phyloP scores from a whole-genome alignment of 2,797 vertebrate species.

The Sebastes minor region DNA sequence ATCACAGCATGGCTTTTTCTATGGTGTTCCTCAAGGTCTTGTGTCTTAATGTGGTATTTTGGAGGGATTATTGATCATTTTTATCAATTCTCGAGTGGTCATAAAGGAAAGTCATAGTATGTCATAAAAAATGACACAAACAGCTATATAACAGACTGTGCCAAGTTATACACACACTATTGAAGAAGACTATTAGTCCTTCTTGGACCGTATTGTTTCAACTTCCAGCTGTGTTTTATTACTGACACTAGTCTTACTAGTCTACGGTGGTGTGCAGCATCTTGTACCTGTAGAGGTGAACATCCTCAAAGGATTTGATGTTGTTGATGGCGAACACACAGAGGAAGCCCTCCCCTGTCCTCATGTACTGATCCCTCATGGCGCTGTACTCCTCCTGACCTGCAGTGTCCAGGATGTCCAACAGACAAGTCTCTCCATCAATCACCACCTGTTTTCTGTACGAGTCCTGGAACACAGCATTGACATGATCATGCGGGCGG shows the following conservation, averaged over 20 bases:
- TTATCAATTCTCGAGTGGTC: too few species aligned
- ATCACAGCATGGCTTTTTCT: too few species aligned
- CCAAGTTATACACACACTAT: not conserved
- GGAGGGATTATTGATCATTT: too few species aligned
- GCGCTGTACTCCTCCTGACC: slow-evolving; percentile 97
- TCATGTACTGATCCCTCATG: slow-evolving; percentile 93
- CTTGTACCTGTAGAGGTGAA: slow-evolving; percentile 87
- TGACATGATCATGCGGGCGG: not conserved
- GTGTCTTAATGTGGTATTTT: too few species aligned
- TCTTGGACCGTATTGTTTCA: not conserved
- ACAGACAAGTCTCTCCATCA: slow-evolving; percentile 92
- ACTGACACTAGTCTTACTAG: not conserved
- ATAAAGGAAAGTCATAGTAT: not conserved
- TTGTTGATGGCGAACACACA: slow-evolving; percentile 92
- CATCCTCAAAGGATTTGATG: slow-evolving; percentile 89
- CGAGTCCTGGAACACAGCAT: slow-evolving; percentile 74
- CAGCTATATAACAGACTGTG: not conserved
- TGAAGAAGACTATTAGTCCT: not conserved
- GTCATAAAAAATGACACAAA: not conserved
- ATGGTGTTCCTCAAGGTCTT: too few species aligned
- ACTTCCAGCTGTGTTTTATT: not conserved
- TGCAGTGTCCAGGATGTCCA: slow-evolving; percentile 98
- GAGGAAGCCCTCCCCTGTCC: slow-evolving; percentile 91
- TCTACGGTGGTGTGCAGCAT: not conserved
- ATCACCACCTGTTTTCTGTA: slow-evolving; percentile 88